These are phyloP conservation scores for Gonioctena quinquepunctata DNA, from an alignment of 1,140 invertebrate genomes.

Conservation along the genomic window DNA sequence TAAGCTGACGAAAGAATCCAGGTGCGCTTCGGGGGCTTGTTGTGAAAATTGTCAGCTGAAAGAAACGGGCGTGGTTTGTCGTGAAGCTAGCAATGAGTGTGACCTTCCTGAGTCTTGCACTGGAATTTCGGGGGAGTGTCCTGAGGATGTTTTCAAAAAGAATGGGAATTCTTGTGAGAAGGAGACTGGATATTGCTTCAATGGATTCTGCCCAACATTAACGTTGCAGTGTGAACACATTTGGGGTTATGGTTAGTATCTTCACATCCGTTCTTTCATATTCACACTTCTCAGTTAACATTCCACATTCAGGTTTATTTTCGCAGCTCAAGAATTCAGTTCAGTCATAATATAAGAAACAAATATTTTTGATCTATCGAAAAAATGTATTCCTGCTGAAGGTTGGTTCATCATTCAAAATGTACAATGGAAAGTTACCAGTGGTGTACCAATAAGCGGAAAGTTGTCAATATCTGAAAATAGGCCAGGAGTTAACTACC, in stretches of 20 bases:
- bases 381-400: no score
- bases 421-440: no score
- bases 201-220: constrained; percentile 87
- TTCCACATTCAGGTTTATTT: no score
- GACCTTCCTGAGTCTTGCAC: constrained; percentile 92
- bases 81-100: constrained; percentile 86
- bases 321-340: no score
- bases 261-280: no score
- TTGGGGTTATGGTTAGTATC: constrained; percentile 76
- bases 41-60: constrained; percentile 78
- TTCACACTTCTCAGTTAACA: no score
- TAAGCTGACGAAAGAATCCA: constrained; percentile 85
- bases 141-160: constrained; percentile 84
- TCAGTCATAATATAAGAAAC: no score
- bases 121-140: constrained; percentile 85
- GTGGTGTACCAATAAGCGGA: no score
- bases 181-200: constrained; percentile 81
- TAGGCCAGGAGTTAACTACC: no score
- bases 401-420: no score
- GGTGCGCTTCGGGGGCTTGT: constrained; percentile 90
- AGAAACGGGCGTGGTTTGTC: constrained; percentile 76
- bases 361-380: no score
- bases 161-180: constrained; percentile 77
- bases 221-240: constrained; percentile 85
- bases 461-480: no score